Conservation (phyloP, 2,797 vertebrate species). For the Ataeniobius toweri region DNA sequence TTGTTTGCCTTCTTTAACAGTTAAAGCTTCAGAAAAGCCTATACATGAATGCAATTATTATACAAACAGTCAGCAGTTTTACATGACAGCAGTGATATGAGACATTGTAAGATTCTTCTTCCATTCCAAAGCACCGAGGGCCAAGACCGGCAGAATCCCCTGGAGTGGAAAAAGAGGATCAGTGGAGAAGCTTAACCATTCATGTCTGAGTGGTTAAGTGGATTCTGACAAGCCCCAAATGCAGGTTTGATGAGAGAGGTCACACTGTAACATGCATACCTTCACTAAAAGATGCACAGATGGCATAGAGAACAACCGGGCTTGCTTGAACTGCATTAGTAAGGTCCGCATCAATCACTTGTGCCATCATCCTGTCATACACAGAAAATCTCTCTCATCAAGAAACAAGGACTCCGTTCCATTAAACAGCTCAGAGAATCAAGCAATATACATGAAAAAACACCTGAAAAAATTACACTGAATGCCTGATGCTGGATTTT, state of each 20-base stretch:
- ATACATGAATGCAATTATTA: background rate
- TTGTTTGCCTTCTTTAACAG: too few relatives aligned
- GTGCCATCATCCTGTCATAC: slow-evolving; percentile 24
- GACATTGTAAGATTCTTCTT: slow-evolving; percentile 7
- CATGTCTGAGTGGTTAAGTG: slow-evolving; percentile 66
- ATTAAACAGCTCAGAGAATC: background rate
- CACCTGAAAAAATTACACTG: background rate
- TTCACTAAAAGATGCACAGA: slow-evolving; percentile 48
- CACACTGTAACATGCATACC: slow-evolving; percentile 30
- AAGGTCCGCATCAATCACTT: slow-evolving; percentile 7
- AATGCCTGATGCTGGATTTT: background rate
- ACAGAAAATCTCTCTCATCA: slow-evolving; percentile 6
- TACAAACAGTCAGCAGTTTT: background rate
- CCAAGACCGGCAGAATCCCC: slow-evolving; percentile 30
- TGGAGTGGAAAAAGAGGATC: slow-evolving; percentile 37
- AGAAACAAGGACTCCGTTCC: background rate
- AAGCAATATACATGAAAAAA: background rate
- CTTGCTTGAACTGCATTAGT: slow-evolving; percentile 26
- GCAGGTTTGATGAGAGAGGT: slow-evolving; percentile 52
- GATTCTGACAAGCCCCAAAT: slow-evolving; percentile 68
- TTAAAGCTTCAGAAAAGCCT: background rate
- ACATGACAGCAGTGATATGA: slow-evolving; percentile 1
- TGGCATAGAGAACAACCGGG: slow-evolving; percentile 44
- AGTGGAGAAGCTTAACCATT: slow-evolving; percentile 49
- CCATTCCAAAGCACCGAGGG: slow-evolving; percentile 9